A percentile compares a stretch with the other conserved stretches of the same genome.
phyloP scores from a whole-genome alignment of 2,797 vertebrate species.

The Danio jaintianensis region DNA sequence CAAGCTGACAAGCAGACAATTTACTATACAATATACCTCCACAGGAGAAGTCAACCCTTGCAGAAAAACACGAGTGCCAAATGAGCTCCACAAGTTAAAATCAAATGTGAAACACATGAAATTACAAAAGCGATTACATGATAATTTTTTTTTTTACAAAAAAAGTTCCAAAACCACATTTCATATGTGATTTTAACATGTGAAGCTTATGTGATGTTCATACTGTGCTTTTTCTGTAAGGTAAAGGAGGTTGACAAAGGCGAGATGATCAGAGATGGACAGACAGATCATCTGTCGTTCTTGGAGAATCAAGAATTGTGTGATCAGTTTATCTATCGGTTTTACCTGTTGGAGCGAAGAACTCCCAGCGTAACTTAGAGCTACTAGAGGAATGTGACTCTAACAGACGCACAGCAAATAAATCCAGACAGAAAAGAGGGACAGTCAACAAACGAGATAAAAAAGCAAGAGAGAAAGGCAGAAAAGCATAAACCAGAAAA shows the following conservation, averaged over 20 bases:
- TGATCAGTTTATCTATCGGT: constrained; percentile 11
- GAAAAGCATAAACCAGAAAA: constrained; percentile 35
- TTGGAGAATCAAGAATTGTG: constrained; percentile 18
- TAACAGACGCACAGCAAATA: constrained; percentile 60
- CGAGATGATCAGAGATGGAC: constrained; percentile 5
- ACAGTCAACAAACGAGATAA: constrained; percentile 64
- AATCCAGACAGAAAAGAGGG: constrained; percentile 60
- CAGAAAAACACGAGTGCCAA: too few relatives aligned
- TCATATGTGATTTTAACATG: too few relatives aligned
- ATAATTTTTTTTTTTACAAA: too few relatives aligned
- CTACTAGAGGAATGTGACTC: constrained; percentile 76
- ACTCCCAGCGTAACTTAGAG: constrained; percentile 82
- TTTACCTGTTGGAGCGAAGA: constrained; percentile 88
- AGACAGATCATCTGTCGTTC: constrained; percentile 16
- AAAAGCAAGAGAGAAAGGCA: constrained; percentile 61
- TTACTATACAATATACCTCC: constrained; percentile 21
- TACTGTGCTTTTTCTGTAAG: too few relatives aligned
- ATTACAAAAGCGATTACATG: too few relatives aligned
- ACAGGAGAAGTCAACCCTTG: constrained; percentile 14
- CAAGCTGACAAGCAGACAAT: too few relatives aligned
- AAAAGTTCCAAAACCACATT: too few relatives aligned
- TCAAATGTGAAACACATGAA: too few relatives aligned
- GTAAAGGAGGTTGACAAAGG: constrained; percentile 30
- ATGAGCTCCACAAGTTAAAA: too few relatives aligned
- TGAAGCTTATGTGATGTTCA: too few relatives aligned